These are phyloP conservation scores for Calyptommatus sinebrachiatus DNA, from an alignment of 2,113 vertebrate genomes.

Conservation along the genomic window DNA sequence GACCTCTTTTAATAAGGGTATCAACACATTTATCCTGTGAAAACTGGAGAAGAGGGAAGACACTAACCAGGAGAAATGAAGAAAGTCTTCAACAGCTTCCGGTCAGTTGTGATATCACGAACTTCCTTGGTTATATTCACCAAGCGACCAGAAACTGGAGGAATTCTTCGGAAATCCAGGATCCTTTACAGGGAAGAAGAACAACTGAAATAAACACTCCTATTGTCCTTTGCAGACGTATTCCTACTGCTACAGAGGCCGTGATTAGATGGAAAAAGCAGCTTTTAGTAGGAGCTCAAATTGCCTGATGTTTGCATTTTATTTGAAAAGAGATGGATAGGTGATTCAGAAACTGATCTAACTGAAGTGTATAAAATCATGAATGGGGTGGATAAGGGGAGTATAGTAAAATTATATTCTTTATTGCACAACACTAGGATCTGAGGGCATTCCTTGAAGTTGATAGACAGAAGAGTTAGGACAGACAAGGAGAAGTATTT, in stretches of 20 bases:
- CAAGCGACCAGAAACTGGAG: slow-evolving; percentile 76
- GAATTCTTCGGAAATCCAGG: slow-evolving; percentile 80
- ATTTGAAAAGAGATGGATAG: background rate
- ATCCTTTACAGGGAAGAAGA: slow-evolving; percentile 64
- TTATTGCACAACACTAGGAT: too few species aligned
- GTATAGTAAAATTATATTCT: too few species aligned
- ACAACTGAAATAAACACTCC: background rate
- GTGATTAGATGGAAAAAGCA: background rate
- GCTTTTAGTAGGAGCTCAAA: background rate
- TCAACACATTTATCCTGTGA: background rate
- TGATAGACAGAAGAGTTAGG: too few species aligned
- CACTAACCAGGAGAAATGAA: slow-evolving; percentile 79
- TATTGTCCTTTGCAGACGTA: too few species aligned
- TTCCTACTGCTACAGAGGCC: background rate
- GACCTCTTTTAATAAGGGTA: background rate
- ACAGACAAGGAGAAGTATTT: too few species aligned
- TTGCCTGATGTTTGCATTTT: background rate
- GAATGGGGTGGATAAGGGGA: too few species aligned
- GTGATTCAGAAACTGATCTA: too few species aligned
- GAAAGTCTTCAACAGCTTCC: slow-evolving; percentile 80
- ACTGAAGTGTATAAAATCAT: too few species aligned
- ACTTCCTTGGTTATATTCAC: slow-evolving; percentile 81
- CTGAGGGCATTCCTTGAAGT: too few species aligned
- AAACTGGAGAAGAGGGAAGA: background rate
- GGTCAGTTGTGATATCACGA: slow-evolving; percentile 80